Evolutionary conservation across 2,797 vertebrate species (phyloP), one percentile per base, ranked within the genome.

Genomic region (Decapterus maruadsi): DNA sequence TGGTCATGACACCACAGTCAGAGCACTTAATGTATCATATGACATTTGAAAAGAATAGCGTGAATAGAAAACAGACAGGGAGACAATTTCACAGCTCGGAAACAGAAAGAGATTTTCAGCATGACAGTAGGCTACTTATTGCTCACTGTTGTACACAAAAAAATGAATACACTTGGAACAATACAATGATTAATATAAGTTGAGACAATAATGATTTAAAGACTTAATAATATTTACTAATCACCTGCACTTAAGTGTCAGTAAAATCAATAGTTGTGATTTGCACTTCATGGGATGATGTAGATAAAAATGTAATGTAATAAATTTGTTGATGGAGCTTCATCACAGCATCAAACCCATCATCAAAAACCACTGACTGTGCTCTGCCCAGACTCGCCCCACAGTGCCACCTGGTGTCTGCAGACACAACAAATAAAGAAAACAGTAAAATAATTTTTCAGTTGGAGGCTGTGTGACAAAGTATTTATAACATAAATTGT

Each of bases 341-440:
- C 10, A 42, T 50, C 19, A 36, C 20, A 54, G 22, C 5, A 31
- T 2, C 40, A 22, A n/a, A 42, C 6, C 62, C n/a, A 29, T 67
- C 7, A 26, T 26, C 26, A 26, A 48, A 42, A 43, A 42, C 6
- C 11, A 53, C 11, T 51, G 26, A 17, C 1, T 4, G 1, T 40
- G 29, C 34, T 6, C 43, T 63, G 12, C 6, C 14, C 48, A 62
- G 70, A 72, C 53, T 70, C 59, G 77, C 61, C 36, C 87, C 36
- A 91, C 86, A 92, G 73, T 59, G 88, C 92, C 94, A 90, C 80
- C 94, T 95, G 87, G 86, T 94, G 94, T 86, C 78, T 62, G 1
- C 34, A 22, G 12, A 48, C 3, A 0, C 14, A 48, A n/a, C 20
- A 58, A 62, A 70, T 16, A 2, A 55, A 17, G 3, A 34, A 14